These are phyloP conservation scores for Odontesthes bonariensis DNA, from an alignment of 2,113 vertebrate genomes.

Conservation along the genomic window DNA sequence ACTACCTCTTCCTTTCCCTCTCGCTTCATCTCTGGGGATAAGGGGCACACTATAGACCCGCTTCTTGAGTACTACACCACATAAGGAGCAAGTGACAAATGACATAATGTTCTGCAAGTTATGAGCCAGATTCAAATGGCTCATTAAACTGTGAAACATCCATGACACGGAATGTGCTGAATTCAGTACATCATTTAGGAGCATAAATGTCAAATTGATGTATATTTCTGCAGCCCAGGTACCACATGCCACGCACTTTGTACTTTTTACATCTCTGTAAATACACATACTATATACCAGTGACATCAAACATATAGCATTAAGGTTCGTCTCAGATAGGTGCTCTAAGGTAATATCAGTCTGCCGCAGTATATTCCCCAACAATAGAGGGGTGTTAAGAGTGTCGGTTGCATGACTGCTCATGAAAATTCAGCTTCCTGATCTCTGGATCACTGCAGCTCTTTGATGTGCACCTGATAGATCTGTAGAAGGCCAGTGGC, in stretches of 20 bases:
- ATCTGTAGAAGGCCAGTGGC: conserved; percentile 37
- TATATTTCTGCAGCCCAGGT: not conserved
- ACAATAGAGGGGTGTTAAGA: conserved; percentile 31
- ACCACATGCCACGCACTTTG: conserved; percentile 11
- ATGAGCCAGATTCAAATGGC: conserved; percentile 28
- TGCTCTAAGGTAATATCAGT: conserved; percentile 22
- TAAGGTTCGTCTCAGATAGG: not conserved
- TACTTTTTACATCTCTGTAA: conserved; percentile 2
- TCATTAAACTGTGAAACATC: conserved; percentile 21
- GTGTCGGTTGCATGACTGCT: conserved; percentile 33
- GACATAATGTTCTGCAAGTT: not conserved
- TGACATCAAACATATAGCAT: not conserved
- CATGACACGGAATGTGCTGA: conserved; percentile 15
- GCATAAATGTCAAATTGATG: conserved; percentile 6
- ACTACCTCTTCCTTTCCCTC: not conserved
- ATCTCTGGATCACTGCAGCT: conserved; percentile 54
- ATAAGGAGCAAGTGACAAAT: conserved; percentile 26
- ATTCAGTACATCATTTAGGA: conserved; percentile 22
- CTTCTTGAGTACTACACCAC: not conserved
- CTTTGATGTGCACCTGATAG: conserved; percentile 65
- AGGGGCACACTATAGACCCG: not conserved
- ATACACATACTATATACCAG: not conserved
- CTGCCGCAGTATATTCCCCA: not conserved
- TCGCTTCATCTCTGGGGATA: conserved; percentile 1
- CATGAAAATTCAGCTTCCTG: conserved; percentile 56